Conservation (phyloP, 2,888 invertebrate species). For the Cerastoderma edule region DNA sequence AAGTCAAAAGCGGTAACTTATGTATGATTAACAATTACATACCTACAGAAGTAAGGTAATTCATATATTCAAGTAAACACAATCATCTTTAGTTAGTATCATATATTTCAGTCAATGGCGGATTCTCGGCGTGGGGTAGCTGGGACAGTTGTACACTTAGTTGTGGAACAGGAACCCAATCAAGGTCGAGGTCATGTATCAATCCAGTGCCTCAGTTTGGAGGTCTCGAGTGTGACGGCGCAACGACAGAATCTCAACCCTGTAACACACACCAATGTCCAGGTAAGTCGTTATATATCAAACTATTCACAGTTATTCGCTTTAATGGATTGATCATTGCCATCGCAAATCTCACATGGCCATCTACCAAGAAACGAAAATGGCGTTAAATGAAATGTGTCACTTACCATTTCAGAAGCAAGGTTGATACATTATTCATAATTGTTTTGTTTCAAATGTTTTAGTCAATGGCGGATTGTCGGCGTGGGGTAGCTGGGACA, state of each 20-base stretch:
- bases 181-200: conserved; percentile 10
- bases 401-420: not conserved
- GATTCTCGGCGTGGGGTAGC: not conserved
- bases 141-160: conserved; percentile 20
- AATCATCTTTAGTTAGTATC: too few species aligned
- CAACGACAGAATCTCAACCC: not conserved
- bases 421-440: not conserved
- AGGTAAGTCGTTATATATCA: not conserved
- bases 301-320: not conserved
- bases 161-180: conserved; percentile 24
- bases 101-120: conserved; percentile 17
- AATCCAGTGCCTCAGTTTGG: conserved; percentile 24
- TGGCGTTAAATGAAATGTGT: not conserved
- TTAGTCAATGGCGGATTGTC: conserved; percentile 33
- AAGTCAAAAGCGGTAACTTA: too few species aligned
- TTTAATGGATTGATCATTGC: not conserved
- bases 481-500: conserved; percentile 23
- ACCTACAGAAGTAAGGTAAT: too few species aligned
- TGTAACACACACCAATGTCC: conserved; percentile 14
- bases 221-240: conserved; percentile 31
- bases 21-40: too few species aligned
- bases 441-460: not conserved
- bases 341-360: not conserved
- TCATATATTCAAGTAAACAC: too few species aligned
- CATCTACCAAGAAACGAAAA: not conserved